A percentile compares a stretch with the other conserved stretches of the same genome.
These are phyloP conservation scores for Drosophila malerkotliana DNA, from an alignment of 1,140 invertebrate genomes.

Conservation along the genomic window DNA sequence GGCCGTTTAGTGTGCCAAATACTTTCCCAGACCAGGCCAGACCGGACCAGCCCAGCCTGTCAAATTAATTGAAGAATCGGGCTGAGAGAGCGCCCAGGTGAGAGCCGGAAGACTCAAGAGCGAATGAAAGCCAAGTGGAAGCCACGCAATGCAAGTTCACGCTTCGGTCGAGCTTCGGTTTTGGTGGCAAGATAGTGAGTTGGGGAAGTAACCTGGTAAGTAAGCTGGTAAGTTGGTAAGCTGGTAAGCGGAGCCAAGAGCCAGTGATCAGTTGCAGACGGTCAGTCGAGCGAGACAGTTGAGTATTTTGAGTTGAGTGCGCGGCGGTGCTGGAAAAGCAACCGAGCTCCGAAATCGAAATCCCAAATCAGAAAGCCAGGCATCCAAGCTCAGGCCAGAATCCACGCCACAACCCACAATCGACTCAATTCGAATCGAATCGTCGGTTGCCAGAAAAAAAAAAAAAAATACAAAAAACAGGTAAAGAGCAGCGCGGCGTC, in stretches of 20 bases:
- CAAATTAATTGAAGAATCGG: conserved; percentile 74
- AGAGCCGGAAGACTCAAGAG: conserved; percentile 19
- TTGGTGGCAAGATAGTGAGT: background rate
- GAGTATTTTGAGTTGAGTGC: conserved; percentile 64
- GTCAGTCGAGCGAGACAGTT: conserved; percentile 83
- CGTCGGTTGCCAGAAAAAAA: conserved; percentile 21
- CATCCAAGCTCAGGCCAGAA: conserved; percentile 42
- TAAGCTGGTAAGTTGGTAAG: conserved; percentile 31
- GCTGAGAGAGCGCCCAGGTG: conserved; percentile 27
- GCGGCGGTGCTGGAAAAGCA: conserved; percentile 73
- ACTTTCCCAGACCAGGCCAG: conserved; percentile 65
- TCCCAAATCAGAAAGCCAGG: conserved; percentile 30
- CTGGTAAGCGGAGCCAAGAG: conserved; percentile 76
- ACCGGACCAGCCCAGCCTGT: conserved; percentile 43
- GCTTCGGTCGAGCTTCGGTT: conserved; percentile 30
- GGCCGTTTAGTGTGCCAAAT: conserved; percentile 78
- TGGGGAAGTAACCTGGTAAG: background rate
- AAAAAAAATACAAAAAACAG: conserved; percentile 39
- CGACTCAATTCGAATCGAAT: conserved; percentile 38
- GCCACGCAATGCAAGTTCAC: conserved; percentile 47
- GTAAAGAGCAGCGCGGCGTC: conserved; percentile 30
- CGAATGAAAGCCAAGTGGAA: conserved; percentile 41
- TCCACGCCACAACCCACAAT: conserved; percentile 26
- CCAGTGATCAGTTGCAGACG: conserved; percentile 82
- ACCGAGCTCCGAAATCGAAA: conserved; percentile 55